Evolutionary conservation across 2,888 invertebrate species (phyloP), one percentile per base, ranked within the genome.

Genomic region (Phengaris arion): DNA sequence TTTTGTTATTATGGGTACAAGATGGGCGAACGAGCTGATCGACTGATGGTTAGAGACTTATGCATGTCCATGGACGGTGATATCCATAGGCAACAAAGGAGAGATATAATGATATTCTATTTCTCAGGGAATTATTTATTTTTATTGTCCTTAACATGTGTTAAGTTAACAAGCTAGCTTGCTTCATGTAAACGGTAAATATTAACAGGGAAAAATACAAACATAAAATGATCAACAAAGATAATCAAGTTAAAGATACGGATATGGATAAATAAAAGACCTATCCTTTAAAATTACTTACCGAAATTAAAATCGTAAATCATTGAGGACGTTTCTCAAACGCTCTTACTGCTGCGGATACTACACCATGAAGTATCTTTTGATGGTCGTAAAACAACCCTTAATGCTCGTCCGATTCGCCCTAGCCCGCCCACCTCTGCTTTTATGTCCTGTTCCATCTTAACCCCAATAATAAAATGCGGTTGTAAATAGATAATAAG

Each of bases 381-480:
- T 93, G 93, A 93, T 91, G 87, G 90, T 89, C 91, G 89, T 93
- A 93, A 93, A 91, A 88, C 91, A 90, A 89, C 92, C 92, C 92
- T 89, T 92, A 92, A 92, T 90, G 89, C 86, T 82, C 88, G 90
- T 89, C 89, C 91, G 91, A 89, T 91, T 82, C 83, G 81, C 85
- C 83, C 82, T 85, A 82, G 88, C 92, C 92, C 81, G 88, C 92
- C 92, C 81, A 84, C 80, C 82, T 84, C 81, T 85, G 84, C 86
- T 87, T 89, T 89, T 89, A 89, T 87, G 81, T 83, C 84, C 84
- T 85, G 84, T 85, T 85, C 84, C 85, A 84, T 91, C 91, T 92
- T 93, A 93, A 93, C 93, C 93, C 92, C 92, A 92, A 93, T 93
- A 93, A 93, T 93, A 93, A 93, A 93, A 93, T 93, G 93, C 86